Evolutionary conservation across 2,797 vertebrate genomes (phyloP).

Genomic region (Lithobates sylvaticus): DNA sequence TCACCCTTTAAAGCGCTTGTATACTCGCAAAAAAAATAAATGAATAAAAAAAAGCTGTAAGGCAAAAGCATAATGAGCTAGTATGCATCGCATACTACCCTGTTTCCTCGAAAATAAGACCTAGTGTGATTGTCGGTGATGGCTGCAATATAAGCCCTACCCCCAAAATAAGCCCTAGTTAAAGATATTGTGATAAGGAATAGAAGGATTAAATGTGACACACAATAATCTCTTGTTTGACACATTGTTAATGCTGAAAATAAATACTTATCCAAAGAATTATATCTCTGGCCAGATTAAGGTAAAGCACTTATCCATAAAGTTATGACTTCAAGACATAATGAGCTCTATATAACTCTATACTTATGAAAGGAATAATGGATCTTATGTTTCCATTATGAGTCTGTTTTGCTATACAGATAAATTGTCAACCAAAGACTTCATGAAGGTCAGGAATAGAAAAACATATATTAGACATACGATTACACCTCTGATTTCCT

Average conservation of each 20-base stretch:
- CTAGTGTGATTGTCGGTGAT: no score
- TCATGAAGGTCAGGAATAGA: background rate
- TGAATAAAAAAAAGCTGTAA: no score
- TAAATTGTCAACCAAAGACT: background rate
- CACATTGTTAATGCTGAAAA: background rate
- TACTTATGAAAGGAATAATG: background rate
- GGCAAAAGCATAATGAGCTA: no score
- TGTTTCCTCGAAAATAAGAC: no score
- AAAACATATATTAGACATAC: background rate
- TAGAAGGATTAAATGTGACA: background rate
- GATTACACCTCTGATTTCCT: background rate
- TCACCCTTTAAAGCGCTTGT: no score
- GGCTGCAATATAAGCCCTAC: no score
- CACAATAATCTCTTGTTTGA: background rate
- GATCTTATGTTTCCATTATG: background rate
- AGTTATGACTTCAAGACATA: background rate
- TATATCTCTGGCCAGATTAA: background rate
- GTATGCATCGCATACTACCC: no score
- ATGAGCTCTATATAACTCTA: no score
- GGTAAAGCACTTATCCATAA: background rate
- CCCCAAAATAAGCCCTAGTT: no score
- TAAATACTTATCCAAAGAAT: background rate
- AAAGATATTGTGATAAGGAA: no score
- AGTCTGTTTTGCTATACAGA: background rate
- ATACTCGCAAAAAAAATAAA: no score